Percentiles rank a stretch among this genome's conserved stretches.
phyloP scores from a whole-genome alignment of 2,113 vertebrate species.

The Kryptolebias marmoratus region DNA sequence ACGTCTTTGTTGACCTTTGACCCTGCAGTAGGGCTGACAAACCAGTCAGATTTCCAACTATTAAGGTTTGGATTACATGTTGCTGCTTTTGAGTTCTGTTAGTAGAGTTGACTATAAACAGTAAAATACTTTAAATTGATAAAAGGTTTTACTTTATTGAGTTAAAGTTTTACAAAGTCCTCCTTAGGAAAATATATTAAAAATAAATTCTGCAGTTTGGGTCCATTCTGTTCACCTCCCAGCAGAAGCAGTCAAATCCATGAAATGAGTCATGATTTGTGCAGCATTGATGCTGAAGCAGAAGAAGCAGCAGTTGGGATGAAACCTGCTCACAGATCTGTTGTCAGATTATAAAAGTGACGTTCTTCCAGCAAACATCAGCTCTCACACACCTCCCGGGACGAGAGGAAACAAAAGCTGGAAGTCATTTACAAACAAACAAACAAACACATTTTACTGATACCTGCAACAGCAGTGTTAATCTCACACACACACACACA shows the following conservation, averaged over 20 bases:
- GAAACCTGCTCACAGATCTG: neutral
- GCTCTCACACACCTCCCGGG: neutral
- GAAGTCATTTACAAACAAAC: neutral
- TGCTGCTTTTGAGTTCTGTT: too few species aligned
- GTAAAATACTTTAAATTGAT: too few species aligned
- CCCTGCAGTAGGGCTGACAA: slow-evolving; percentile 38
- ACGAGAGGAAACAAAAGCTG: slow-evolving; percentile 20
- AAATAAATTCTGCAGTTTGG: too few species aligned
- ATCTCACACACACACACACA: slow-evolving; percentile 3
- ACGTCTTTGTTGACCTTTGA: slow-evolving; percentile 50
- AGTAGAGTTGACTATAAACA: neutral
- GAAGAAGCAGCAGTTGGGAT: too few species aligned
- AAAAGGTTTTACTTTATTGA: too few species aligned
- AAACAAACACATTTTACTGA: slow-evolving; percentile 8
- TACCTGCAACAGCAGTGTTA: slow-evolving; percentile 5
- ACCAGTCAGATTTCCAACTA: slow-evolving; percentile 20
- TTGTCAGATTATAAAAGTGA: slow-evolving; percentile 5
- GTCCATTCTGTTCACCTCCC: too few species aligned
- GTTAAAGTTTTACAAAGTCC: too few species aligned
- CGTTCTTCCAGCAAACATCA: slow-evolving; percentile 16
- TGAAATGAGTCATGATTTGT: too few species aligned
- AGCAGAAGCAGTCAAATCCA: too few species aligned
- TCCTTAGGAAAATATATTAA: too few species aligned
- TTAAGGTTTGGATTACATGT: slow-evolving; percentile 5
- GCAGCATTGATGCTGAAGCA: too few species aligned